Percentiles rank a stretch among this genome's conserved stretches.
Conservation (phyloP, 2,113 vertebrate genomes). For the Actenoides lindsayi region DNA sequence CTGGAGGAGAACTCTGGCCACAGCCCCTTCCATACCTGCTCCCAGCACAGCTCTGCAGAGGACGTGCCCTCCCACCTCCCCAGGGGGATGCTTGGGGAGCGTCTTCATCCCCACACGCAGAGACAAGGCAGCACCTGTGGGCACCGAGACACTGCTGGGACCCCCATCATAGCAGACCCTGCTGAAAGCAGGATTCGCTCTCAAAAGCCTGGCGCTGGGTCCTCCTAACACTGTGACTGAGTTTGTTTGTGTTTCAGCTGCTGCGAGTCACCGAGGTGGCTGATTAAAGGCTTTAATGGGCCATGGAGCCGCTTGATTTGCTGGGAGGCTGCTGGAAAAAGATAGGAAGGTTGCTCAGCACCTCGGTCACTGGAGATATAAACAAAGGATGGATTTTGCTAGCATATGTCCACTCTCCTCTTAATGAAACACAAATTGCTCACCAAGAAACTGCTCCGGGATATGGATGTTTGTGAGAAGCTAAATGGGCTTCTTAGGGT, state of each 20-base stretch:
- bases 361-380: neutral
- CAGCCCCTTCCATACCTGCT: neutral
- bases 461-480: neutral
- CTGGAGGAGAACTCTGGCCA: rapidly evolving
- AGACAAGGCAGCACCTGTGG: rapidly evolving
- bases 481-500: neutral
- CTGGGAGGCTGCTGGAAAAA: neutral
- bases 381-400: neutral
- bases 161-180: no score
- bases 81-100: rapidly evolving
- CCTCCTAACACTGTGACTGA: rapidly evolving
- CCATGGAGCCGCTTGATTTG: neutral
- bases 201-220: rapidly evolving
- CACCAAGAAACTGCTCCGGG: neutral
- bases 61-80: rapidly evolving
- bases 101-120: rapidly evolving
- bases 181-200: rapidly evolving
- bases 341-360: neutral
- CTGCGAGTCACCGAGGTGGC: neutral
- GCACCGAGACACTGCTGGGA: rapidly evolving
- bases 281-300: constrained; percentile 27
- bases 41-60: rapidly evolving
- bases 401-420: neutral
- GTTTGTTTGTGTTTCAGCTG: neutral
- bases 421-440: neutral